Conservation (phyloP, 2,113 vertebrate genomes). For the Oreochromis spilurus region DNA sequence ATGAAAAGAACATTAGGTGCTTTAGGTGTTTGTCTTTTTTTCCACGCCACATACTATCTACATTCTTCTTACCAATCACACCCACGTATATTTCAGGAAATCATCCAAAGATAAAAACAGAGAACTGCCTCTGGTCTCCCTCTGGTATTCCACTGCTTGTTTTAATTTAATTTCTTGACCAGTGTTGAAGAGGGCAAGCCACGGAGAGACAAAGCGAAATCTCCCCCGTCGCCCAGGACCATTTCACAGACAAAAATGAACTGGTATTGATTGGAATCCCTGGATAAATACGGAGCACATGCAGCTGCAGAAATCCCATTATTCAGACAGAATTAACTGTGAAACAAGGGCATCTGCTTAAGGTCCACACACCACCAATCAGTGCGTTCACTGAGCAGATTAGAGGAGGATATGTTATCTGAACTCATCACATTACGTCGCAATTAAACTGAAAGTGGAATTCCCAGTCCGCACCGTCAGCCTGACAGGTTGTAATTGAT, state of each 20-base stretch:
- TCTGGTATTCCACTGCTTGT: fast-evolving
- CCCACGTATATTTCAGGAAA: neutral
- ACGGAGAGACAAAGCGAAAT: neutral
- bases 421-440: neutral
- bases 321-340: neutral
- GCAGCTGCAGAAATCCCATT: constrained; percentile 6
- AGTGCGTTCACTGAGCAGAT: neutral
- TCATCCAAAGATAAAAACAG: neutral
- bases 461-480: neutral
- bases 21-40: fast-evolving
- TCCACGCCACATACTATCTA: neutral
- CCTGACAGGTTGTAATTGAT: neutral
- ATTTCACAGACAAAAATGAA: neutral
- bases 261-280: constrained; percentile 2
- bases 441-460: constrained; percentile 23
- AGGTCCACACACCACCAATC: neutral
- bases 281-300: neutral
- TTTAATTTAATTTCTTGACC: neutral
- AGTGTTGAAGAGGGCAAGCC: neutral
- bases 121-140: neutral
- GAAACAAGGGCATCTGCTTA: constrained; percentile 3
- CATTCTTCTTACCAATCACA: neutral
- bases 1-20: neutral
- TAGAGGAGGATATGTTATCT: neutral
- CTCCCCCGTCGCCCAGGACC: neutral